A percentile compares a stretch with the other conserved stretches of the same genome.
These are phyloP conservation scores for Cosmopolites sordidus DNA, from an alignment of 2,888 invertebrate genomes.

Conservation along the genomic window DNA sequence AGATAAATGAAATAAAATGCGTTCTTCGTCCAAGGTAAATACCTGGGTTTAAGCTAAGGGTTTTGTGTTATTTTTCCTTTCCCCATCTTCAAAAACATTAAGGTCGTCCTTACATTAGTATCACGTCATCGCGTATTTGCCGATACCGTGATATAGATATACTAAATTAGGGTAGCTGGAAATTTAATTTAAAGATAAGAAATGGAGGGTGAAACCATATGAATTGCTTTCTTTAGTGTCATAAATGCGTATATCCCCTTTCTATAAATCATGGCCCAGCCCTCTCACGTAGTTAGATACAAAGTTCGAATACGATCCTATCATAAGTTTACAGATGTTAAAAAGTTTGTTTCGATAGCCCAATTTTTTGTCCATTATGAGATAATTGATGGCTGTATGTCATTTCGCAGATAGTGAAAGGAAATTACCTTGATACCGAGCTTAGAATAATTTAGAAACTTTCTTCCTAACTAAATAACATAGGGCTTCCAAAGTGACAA, in stretches of 20 bases:
- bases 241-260: slow-evolving; percentile 18
- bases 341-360: neutral
- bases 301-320: slow-evolving; percentile 8
- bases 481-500: too few relatives aligned
- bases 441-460: too few relatives aligned
- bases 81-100: slow-evolving; percentile 15
- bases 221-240: slow-evolving; percentile 23
- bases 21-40: slow-evolving; percentile 4
- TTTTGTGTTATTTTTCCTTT: slow-evolving; percentile 10
- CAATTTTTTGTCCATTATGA: slow-evolving; percentile 1
- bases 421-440: too few relatives aligned
- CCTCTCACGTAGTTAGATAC: slow-evolving; percentile 3
- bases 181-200: slow-evolving; percentile 22
- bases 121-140: slow-evolving; percentile 19
- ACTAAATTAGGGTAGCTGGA: slow-evolving; percentile 19
- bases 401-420: too few relatives aligned
- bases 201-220: slow-evolving; percentile 22
- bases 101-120: slow-evolving; percentile 1
- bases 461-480: too few relatives aligned
- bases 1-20: slow-evolving; percentile 11
- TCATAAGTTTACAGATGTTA: slow-evolving; percentile 4
- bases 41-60: slow-evolving; percentile 1
- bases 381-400: neutral
- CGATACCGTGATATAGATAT: slow-evolving; percentile 20
- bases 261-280: slow-evolving; percentile 11